Base-by-base conservation (phyloP, 2,113 vertebrate genomes). In the Semnornis frantzii region DNA sequence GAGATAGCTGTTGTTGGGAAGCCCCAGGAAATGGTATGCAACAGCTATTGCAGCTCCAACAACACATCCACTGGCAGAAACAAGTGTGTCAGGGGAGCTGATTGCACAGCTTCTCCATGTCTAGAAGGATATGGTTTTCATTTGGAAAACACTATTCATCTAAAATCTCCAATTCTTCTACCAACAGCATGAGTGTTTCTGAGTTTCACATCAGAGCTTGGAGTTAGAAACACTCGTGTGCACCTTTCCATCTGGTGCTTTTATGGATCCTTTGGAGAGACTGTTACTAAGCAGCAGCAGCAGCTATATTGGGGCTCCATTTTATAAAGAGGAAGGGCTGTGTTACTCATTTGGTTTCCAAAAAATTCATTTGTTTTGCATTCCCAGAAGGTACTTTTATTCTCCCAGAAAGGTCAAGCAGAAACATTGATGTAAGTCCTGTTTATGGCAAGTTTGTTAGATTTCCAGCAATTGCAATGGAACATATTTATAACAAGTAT, bases 401-500 rank as follows among this genome's bases (percentile, higher is more conserved):
- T 95, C 95, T 92, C 90, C 87, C 92, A 93, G 93, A 97, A 96
- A 95, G 92, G 89, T 96, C 95, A 96, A 93, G 92, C 94, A 97
- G 94, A 97, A 97, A 97, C 86, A 92, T 96, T 97, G 97, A 96
- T 97, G 90, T 96, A 97, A 97, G 94, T 89, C 90, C 94, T 96
- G 92, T 97, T 97, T 97, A 96, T 93, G 94, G 94, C 69, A 68
- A 77, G 95, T 95, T 68, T 93, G 95, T 93, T 87, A 17, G 86
- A 93, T 94, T 97, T 97, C 93, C 94, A 97, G 89, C 96, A 95
- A 94, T 93, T 96, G 91, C 95, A 96, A 90, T 96, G 95, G 96
- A 97, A 97, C 94, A 95, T 95, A 96, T 93, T 97, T 97, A 92
- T 97, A 97, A 97, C 90, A 96, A 97, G 93, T 93, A 74, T 94